These are phyloP conservation scores for Zaprionus capensis DNA, from an alignment of 1,140 invertebrate genomes.

Conservation along the genomic window DNA sequence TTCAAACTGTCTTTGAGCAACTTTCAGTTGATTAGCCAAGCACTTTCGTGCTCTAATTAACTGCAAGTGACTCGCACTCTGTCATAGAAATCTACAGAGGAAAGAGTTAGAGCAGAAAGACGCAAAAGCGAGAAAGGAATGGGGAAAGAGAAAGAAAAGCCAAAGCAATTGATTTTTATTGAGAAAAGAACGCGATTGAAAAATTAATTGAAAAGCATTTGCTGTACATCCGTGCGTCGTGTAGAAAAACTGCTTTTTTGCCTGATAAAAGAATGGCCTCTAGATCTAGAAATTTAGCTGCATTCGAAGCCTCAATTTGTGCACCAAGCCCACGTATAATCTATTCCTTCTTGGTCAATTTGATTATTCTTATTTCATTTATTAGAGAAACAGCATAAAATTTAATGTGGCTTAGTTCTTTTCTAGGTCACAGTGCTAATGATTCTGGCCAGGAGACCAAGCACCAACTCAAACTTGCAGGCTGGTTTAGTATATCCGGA, in stretches of 20 bases:
- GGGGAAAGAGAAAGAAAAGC: slow-evolving; percentile 8
- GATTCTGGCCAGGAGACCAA: slow-evolving; percentile 45
- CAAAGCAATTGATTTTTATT: slow-evolving; percentile 58
- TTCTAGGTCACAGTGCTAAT: slow-evolving; percentile 76
- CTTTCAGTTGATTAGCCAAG: slow-evolving; percentile 57
- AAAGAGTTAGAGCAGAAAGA: slow-evolving; percentile 6
- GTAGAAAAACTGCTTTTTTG: slow-evolving; percentile 16
- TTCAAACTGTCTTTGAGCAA: slow-evolving; percentile 45
- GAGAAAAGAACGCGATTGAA: slow-evolving; percentile 26
- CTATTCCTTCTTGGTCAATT: slow-evolving; percentile 46
- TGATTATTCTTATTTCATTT: slow-evolving; percentile 72
- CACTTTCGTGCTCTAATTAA: slow-evolving; percentile 66
- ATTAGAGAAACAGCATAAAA: slow-evolving; percentile 73
- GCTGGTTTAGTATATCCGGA: slow-evolving; percentile 5
- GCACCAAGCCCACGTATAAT: slow-evolving; percentile 1
- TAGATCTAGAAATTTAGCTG: neutral
- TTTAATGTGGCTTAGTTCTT: slow-evolving; percentile 70
- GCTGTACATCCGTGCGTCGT: slow-evolving; percentile 1
- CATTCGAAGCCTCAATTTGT: neutral
- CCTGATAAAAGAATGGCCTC: too few species aligned
- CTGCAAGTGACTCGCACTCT: slow-evolving; percentile 52
- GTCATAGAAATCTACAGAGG: slow-evolving; percentile 57
- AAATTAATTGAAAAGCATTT: slow-evolving; percentile 68
- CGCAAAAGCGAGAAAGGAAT: slow-evolving; percentile 24
- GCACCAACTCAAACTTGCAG: slow-evolving; percentile 40